phyloP scores from a whole-genome alignment of 2,888 invertebrate species.

The Tetramorium bicarinatum region DNA sequence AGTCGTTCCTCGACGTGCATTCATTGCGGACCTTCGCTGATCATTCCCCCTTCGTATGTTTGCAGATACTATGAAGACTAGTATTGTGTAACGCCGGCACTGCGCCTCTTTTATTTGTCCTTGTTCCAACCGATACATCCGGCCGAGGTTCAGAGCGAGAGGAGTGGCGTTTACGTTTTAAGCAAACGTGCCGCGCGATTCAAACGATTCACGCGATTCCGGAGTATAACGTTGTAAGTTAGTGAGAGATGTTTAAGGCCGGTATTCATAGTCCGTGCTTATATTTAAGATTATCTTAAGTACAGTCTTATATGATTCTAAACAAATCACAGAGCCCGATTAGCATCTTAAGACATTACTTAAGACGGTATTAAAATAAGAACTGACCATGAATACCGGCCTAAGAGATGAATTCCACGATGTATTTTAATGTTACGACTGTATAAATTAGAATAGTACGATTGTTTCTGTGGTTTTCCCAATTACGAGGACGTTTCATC shows the following conservation, averaged over 20 bases:
- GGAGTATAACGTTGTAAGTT: slow-evolving; percentile 44
- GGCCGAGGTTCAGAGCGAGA: slow-evolving; percentile 12
- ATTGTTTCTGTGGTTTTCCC: slow-evolving; percentile 35
- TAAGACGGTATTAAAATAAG: too few relatives aligned
- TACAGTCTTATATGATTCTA: too few relatives aligned
- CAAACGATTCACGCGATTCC: slow-evolving; percentile 32
- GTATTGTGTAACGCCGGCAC: slow-evolving; percentile 25
- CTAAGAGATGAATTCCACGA: slow-evolving; percentile 52
- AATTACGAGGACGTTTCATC: slow-evolving; percentile 25
- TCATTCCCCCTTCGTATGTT: slow-evolving; percentile 38
- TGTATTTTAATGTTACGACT: slow-evolving; percentile 56
- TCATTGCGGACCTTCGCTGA: slow-evolving; percentile 31
- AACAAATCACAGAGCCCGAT: too few relatives aligned
- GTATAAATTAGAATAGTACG: slow-evolving; percentile 54
- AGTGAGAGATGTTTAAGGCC: slow-evolving; percentile 42
- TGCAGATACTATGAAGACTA: slow-evolving; percentile 7
- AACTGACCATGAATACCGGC: too few relatives aligned
- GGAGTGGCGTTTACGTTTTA: slow-evolving; percentile 9
- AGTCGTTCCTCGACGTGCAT: slow-evolving; percentile 30
- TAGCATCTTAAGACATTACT: too few relatives aligned
- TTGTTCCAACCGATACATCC: neutral
- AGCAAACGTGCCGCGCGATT: slow-evolving; percentile 33
- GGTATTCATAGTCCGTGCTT: too few relatives aligned
- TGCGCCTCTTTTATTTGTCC: slow-evolving; percentile 4
- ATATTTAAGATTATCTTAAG: too few relatives aligned